phyloP scores from a whole-genome alignment of 2,888 invertebrate genomes.

The Sinotaia quadrata region DNA sequence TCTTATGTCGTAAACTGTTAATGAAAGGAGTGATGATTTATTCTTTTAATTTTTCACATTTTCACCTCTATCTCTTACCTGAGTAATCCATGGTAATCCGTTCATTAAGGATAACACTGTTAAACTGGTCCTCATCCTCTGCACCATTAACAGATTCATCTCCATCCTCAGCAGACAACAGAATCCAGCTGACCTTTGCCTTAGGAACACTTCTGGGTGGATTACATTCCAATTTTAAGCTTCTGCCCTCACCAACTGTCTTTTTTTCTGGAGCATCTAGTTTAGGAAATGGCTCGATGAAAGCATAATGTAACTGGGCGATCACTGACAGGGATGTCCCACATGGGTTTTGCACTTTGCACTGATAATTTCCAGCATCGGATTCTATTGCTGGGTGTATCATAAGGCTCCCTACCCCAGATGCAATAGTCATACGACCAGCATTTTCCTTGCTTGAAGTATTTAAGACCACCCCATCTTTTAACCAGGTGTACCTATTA shows the following conservation, averaged over 20 bases:
- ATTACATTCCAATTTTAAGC: constrained; percentile 89
- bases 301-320: constrained; percentile 92
- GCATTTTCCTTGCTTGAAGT: constrained; percentile 28
- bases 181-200: constrained; percentile 37
- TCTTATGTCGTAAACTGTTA: no score
- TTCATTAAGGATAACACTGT: constrained; percentile 75
- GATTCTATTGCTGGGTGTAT: constrained; percentile 73
- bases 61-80: no score
- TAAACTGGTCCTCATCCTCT: constrained; percentile 75
- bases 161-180: constrained; percentile 26
- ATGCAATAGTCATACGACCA: constrained; percentile 24
- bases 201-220: constrained; percentile 80
- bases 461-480: constrained; percentile 51
- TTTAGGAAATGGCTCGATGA: constrained; percentile 42
- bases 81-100: constrained; percentile 95
- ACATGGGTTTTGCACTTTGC: constrained; percentile 86
- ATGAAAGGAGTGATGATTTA: no score
- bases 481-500: constrained; percentile 62
- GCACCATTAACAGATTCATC: constrained; percentile 94
- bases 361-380: constrained; percentile 94
- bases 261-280: constrained; percentile 21
- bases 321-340: constrained; percentile 95
- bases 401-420: constrained; percentile 44
- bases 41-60: no score
- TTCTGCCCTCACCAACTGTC: constrained; percentile 78